These are phyloP conservation scores for Chlorops oryzae DNA, from an alignment of 1,140 invertebrate genomes.

Conservation along the genomic window DNA sequence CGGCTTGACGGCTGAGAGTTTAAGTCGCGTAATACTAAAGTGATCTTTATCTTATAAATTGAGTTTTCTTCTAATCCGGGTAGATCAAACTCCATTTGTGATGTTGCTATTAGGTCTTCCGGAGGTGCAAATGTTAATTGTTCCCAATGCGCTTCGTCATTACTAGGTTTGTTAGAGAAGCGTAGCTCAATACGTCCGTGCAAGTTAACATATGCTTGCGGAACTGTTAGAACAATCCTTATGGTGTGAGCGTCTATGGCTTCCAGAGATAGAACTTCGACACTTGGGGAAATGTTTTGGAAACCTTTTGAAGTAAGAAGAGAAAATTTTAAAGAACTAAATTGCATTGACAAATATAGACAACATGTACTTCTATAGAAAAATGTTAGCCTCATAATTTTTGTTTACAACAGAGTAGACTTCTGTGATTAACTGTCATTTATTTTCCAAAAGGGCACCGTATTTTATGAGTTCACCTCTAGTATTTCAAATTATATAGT, in stretches of 20 bases:
- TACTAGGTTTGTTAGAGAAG: conserved; percentile 68
- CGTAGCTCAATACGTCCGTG: conserved; percentile 75
- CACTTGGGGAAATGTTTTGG: conserved; percentile 36
- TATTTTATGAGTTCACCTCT: no score
- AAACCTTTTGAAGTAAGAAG: conserved; percentile 19
- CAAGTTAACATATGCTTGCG: conserved; percentile 72
- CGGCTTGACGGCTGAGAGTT: conserved; percentile 67
- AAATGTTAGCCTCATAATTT: no score
- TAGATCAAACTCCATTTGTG: conserved; percentile 76
- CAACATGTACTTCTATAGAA: no score
- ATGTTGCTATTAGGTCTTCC: conserved; percentile 73
- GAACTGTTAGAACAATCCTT: conserved; percentile 73
- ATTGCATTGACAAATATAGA: no score
- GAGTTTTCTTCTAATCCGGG: conserved; percentile 70
- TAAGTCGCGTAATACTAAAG: conserved; percentile 65
- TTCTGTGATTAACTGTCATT: no score
- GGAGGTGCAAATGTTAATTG: conserved; percentile 78
- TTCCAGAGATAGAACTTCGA: conserved; percentile 63
- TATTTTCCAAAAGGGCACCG: no score
- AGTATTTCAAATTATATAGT: no score
- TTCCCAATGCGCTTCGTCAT: conserved; percentile 67
- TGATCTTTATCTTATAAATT: conserved; percentile 73
- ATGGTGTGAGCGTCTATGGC: conserved; percentile 71
- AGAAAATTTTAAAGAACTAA: neutral
- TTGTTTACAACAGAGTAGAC: no score